Conservation (phyloP, 2,888 invertebrate species). For the Imbricaverruca yamaguchii region DNA sequence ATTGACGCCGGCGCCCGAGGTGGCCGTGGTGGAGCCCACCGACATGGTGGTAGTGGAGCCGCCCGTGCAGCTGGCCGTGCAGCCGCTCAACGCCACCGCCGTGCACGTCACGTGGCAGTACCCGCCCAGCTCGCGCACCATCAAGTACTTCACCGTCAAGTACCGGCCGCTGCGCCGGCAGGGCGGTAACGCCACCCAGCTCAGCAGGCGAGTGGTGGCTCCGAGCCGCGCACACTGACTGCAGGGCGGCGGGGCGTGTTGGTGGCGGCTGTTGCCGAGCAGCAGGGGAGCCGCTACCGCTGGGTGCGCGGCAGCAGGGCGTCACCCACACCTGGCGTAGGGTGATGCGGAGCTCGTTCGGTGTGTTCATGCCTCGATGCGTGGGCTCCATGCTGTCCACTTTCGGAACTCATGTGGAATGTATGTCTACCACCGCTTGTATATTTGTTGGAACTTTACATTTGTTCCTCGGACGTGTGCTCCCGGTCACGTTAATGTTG, state of each 20-base stretch:
- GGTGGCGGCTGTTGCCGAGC: background rate
- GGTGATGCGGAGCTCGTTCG: background rate
- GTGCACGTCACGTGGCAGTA: conserved; percentile 50
- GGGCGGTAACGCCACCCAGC: background rate
- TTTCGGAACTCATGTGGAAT: no score
- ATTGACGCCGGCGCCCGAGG: conserved; percentile 35
- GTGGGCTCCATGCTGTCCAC: no score
- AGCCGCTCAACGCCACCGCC: conserved; percentile 46
- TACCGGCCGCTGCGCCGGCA: conserved; percentile 42
- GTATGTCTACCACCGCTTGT: no score
- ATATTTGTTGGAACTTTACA: no score
- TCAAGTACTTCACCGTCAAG: conserved; percentile 49
- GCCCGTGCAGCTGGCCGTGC: conserved; percentile 47
- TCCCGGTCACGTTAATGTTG: no score
- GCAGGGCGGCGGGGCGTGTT: background rate
- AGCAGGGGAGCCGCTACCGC: background rate
- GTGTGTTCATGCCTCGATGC: background rate
- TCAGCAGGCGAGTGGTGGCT: conserved; percentile 34
- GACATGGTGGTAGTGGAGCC: conserved; percentile 33
- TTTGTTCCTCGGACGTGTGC: no score
- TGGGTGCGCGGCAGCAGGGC: background rate
- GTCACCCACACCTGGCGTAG: no score
- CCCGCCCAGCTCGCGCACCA: conserved; percentile 35
- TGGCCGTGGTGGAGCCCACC: background rate
- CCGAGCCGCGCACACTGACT: background rate